A percentile compares a stretch with the other conserved stretches of the same genome.
Evolutionary conservation across 92 coral and sea anemone genomes (phyloP).

Genomic region (Actinernus sp.): DNA sequence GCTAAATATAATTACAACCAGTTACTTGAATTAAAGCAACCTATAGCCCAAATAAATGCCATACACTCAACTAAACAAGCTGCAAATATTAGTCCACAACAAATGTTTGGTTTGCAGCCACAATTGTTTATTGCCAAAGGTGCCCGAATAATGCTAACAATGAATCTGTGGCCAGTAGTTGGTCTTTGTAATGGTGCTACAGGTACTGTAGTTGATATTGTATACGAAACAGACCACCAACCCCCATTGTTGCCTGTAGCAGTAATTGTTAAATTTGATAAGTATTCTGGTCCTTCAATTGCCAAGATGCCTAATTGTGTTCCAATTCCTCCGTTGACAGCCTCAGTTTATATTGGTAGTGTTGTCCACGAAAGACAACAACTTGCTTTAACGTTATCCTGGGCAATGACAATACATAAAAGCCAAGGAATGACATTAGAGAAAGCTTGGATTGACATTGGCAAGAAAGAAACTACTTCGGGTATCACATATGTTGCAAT

Average conservation of each 20-base stretch:
- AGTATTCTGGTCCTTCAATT: constrained; percentile 62
- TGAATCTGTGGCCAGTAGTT: constrained; percentile 60
- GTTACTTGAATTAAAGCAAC: constrained; percentile 45
- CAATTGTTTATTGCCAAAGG: constrained; percentile 47
- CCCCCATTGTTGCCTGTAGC: constrained; percentile 65
- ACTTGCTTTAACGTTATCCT: too few species aligned
- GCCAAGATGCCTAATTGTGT: too few species aligned
- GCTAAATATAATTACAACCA: too few species aligned
- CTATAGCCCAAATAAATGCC: constrained; percentile 49
- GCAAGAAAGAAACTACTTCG: too few species aligned
- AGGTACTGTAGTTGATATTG: constrained; percentile 59
- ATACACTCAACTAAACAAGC: constrained; percentile 69
- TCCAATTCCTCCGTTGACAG: too few species aligned
- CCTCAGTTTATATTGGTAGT: too few species aligned
- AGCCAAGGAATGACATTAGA: too few species aligned
- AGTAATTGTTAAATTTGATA: constrained; percentile 58
- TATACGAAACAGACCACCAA: constrained; percentile 46
- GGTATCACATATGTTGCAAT: too few species aligned
- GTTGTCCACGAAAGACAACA: too few species aligned
- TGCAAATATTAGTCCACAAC: constrained; percentile 50
- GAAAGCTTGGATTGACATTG: too few species aligned
- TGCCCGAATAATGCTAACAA: constrained; percentile 54
- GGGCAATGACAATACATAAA: too few species aligned
- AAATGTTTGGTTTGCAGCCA: constrained; percentile 71
- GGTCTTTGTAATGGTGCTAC: constrained; percentile 71